Conservation (phyloP, 2,888 invertebrate species). For the Melieria crassipennis region DNA sequence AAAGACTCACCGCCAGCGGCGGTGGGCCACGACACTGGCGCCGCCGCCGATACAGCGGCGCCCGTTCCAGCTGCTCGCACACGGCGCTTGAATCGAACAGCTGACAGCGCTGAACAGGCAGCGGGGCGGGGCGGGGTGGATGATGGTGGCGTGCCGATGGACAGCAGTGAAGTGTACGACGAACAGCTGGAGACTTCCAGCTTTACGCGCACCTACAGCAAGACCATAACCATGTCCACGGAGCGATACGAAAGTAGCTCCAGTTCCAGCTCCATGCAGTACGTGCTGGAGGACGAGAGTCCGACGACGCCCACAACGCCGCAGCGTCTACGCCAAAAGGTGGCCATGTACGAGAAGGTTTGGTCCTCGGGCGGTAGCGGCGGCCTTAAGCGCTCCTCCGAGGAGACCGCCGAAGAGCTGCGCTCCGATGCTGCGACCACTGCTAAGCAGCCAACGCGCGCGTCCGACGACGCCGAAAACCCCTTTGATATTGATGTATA, state of each 20-base stretch:
- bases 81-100: conserved; percentile 50
- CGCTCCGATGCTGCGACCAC: conserved; percentile 57
- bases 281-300: conserved; percentile 46
- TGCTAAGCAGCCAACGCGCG: conserved; percentile 42
- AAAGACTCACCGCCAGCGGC: conserved; percentile 55
- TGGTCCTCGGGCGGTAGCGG: conserved; percentile 69
- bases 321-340: conserved; percentile 75
- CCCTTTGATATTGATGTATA: conserved; percentile 68
- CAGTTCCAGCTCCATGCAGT: conserved; percentile 40
- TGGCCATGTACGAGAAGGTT: conserved; percentile 82
- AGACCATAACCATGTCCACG: conserved; percentile 51
- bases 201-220: conserved; percentile 54
- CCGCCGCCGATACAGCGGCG: conserved; percentile 35
- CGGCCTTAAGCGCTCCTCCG: conserved; percentile 55
- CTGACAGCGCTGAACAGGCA: conserved; percentile 28
- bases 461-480: conserved; percentile 44
- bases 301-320: conserved; percentile 46
- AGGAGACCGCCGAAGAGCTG: conserved; percentile 54
- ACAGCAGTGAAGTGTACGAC: conserved; percentile 3
- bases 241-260: conserved; percentile 36
- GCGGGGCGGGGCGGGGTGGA: too few species aligned
- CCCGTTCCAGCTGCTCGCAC: conserved; percentile 58
- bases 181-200: conserved; percentile 53
- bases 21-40: conserved; percentile 34
- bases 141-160: not conserved